These are phyloP conservation scores for Hirundichthys speculiger DNA, from an alignment of 2,113 vertebrate species.

Conservation along the genomic window DNA sequence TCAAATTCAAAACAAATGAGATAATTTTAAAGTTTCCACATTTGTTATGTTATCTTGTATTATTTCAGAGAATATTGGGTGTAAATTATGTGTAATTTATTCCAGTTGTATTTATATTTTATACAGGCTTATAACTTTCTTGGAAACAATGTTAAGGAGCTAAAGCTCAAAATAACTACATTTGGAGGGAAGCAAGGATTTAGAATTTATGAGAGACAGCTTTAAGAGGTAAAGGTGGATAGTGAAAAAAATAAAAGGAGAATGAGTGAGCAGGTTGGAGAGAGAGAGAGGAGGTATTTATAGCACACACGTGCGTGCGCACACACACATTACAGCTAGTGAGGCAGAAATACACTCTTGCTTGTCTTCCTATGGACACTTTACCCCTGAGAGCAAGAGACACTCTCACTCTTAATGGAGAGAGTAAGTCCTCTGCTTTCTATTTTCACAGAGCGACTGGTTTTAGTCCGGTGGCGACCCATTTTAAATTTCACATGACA, in stretches of 20 bases:
- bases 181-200: background rate
- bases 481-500: constrained; percentile 12
- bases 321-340: constrained; percentile 40
- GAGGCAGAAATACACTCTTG: constrained; percentile 65
- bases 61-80: too few species aligned
- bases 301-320: constrained; percentile 53
- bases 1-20: too few species aligned
- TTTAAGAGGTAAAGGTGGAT: constrained; percentile 19
- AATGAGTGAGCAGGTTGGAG: constrained; percentile 38
- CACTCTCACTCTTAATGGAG: constrained; percentile 45
- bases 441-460: constrained; percentile 7
- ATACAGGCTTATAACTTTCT: too few species aligned
- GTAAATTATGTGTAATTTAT: too few species aligned
- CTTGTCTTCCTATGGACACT: constrained; percentile 56
- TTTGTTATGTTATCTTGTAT: too few species aligned
- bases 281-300: constrained; percentile 62
- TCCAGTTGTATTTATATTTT: too few species aligned
- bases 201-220: constrained; percentile 2
- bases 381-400: constrained; percentile 49
- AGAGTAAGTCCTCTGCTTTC: constrained; percentile 31
- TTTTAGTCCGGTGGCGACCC: constrained; percentile 17
- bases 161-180: too few species aligned
- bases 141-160: too few species aligned
- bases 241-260: constrained; percentile 10
- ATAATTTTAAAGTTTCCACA: too few species aligned